These are phyloP conservation scores for Thymelicus sylvestris DNA, from an alignment of 2,888 invertebrate genomes.

Conservation along the genomic window DNA sequence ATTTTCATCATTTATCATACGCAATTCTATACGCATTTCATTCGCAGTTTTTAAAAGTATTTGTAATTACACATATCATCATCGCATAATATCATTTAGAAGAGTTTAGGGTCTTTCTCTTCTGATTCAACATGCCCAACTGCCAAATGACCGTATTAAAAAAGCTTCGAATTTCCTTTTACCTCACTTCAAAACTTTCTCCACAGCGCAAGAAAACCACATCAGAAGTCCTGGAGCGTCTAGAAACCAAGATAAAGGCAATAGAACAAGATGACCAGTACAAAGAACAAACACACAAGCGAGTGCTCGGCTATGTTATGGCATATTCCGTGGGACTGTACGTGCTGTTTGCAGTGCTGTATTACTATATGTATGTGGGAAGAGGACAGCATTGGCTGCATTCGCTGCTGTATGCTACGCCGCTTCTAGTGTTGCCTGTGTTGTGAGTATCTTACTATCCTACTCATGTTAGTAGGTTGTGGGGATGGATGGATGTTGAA, in stretches of 20 bases:
- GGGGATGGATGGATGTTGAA: no score
- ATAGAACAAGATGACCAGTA: constrained; percentile 92
- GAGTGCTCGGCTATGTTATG: constrained; percentile 91
- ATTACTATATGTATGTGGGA: constrained; percentile 93
- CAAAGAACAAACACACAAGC: constrained; percentile 92
- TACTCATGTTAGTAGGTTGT: no score
- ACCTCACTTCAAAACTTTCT: no score
- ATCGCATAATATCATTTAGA: no score
- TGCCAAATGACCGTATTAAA: no score
- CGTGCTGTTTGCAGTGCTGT: constrained; percentile 88
- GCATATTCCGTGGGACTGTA: constrained; percentile 88
- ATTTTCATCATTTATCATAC: no score
- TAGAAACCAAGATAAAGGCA: constrained; percentile 91
- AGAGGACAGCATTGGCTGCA: constrained; percentile 89
- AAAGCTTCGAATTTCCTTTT: no score
- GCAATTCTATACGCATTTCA: no score
- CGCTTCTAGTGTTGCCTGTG: constrained; percentile 91
- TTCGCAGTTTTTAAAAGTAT: no score
- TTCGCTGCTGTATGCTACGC: constrained; percentile 90
- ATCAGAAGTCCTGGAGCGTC: constrained; percentile 85
- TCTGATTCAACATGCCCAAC: no score
- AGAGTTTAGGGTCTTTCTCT: no score
- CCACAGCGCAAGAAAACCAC: constrained; percentile 78
- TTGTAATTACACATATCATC: no score
- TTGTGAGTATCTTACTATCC: constrained; percentile 86